Base-by-base conservation (phyloP, 2,113 vertebrate species). In the Brachypodius melanocephalos region DNA sequence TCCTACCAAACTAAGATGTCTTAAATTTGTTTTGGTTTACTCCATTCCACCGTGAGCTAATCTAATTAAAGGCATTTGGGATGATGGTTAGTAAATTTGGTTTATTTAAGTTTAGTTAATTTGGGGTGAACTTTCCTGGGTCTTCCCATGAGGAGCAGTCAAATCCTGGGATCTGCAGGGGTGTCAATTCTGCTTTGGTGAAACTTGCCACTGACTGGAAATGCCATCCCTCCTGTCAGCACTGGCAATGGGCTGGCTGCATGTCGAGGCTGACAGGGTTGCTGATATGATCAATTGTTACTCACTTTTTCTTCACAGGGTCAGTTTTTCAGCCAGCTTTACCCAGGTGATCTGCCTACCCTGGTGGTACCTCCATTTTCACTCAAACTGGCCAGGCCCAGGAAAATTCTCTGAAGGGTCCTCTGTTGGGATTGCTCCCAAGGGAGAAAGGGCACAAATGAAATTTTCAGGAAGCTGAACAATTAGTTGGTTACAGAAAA, bases 401-500 rank as follows among this genome's bases (percentile, higher is more conserved):
- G 77, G 58, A 67, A 67, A 91, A 67, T 46, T 82, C 77, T 89
- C 48, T 0, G 0, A 57, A 86, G 84, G 42, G 54, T 73, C 32
- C 29, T 94, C 54, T 63, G 42, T 24, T 83, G 71, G 29, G 58
- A 83, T 80, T 2, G 2, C 40, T 83, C 42, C 45, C 5, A 1
- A 65, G 40, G 74, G 40, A 90, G 43, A 92, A 87, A 29, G 42
- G 38, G 18, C 78, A 88, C 81, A 88, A 65, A 73, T 0, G 0
- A 31, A 32, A 59, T 90, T 93, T 73, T 73, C 85, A 90, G 90
- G 92, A 94, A 96, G 85, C 62, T 31, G 88, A 94, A 96, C 85
- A 93, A 88, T 93, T 85, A 88, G 51, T 85, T 82, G 55, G 55
- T 93, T 90, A 85, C 3, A 2, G 78, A 77, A 96, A 90, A 90